Base-by-base conservation (phyloP, 2,797 vertebrate species). In the Leucoraja ocellata region DNA sequence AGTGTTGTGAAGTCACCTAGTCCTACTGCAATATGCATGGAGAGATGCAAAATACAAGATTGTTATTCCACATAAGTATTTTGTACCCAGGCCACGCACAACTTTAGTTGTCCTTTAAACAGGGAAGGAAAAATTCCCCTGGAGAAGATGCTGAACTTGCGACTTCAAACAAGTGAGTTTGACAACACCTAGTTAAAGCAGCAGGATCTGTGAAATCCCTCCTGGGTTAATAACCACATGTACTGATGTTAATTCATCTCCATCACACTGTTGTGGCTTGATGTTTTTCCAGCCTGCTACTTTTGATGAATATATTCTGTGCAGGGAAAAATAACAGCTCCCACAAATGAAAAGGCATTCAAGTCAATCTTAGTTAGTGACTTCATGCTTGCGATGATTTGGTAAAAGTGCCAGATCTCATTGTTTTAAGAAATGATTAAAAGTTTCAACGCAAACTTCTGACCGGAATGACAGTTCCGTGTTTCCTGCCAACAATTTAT, bases 241-340 rank as follows among this genome's bases (percentile, higher is more conserved):
- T 86, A 63, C 25, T 86, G 58, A 86, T 83, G 61, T 88, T 88
- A 68, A 88, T 88, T 88, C 84, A 68, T 88, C 84, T 88, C 84
- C 84, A 88, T 68, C 63, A 14, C 84, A 88, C 84, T 88, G n/a
- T 88, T 88, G 61, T 36, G 61, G n/a, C 16, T 36, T 23, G 61
- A 36, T 88, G 68, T 88, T 88, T 65, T 18, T 36, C 61, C 84
- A 68, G 61, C 84, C 63, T 68, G 10, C 61, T 68, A 32, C 84
- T 32, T 65, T 68, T 68, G 84, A 88, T 88, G n/a, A 88, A 36
- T 32, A 68, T 9, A 46, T 88, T 36, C 16, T 68, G 16, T 68
- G 16, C 65, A 65, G 7, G 21, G 61, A 88, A 88, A 68, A 88
- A 68, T 86, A 86, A 16, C n/a, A 88, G 14, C 32, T 36, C 8